Conservation (phyloP, 1,140 invertebrate genomes). For the Ectropis grisescens region DNA sequence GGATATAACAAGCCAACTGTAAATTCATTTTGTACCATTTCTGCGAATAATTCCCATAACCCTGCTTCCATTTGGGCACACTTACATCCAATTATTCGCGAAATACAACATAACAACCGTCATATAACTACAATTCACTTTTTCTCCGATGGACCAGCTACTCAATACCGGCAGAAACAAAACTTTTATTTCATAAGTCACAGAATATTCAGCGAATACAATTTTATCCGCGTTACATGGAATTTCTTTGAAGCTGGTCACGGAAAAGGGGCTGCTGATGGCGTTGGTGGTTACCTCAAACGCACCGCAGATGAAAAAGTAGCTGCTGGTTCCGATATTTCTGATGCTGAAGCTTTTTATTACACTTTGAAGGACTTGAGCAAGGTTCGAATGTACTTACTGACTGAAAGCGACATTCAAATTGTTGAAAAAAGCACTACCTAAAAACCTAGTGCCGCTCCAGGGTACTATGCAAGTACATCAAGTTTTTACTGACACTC, state of each 20-base stretch:
- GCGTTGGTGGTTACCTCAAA: slow-evolving; percentile 15
- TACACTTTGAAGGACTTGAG: slow-evolving; percentile 3
- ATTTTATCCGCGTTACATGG: slow-evolving; percentile 6
- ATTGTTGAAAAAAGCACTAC: neutral
- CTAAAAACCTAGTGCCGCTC: slow-evolving; percentile 1
- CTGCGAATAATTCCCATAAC: slow-evolving; percentile 9
- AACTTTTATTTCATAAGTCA: slow-evolving; percentile 12
- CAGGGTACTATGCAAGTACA: slow-evolving; percentile 11
- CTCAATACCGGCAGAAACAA: slow-evolving; percentile 20
- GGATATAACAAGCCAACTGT: slow-evolving; percentile 3
- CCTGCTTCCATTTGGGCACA: slow-evolving; percentile 20
- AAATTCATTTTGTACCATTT: slow-evolving; percentile 20
- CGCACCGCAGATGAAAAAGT: slow-evolving; percentile 13
- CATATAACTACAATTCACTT: slow-evolving; percentile 16
- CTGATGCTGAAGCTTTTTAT: slow-evolving; percentile 9
- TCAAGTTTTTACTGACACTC: slow-evolving; percentile 5
- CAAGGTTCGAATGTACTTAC: slow-evolving; percentile 6
- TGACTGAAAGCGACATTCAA: slow-evolving; percentile 4
- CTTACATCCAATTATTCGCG: slow-evolving; percentile 15
- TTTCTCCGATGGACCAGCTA: slow-evolving; percentile 22
- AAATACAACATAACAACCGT: slow-evolving; percentile 5
- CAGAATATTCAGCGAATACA: slow-evolving; percentile 7
- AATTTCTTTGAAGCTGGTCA: slow-evolving; percentile 17
- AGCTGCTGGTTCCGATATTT: slow-evolving; percentile 8
- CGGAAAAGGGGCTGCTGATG: slow-evolving; percentile 16